Evolutionary conservation across 2,797 vertebrate species (phyloP).

Genomic region (Varecia variegata): DNA sequence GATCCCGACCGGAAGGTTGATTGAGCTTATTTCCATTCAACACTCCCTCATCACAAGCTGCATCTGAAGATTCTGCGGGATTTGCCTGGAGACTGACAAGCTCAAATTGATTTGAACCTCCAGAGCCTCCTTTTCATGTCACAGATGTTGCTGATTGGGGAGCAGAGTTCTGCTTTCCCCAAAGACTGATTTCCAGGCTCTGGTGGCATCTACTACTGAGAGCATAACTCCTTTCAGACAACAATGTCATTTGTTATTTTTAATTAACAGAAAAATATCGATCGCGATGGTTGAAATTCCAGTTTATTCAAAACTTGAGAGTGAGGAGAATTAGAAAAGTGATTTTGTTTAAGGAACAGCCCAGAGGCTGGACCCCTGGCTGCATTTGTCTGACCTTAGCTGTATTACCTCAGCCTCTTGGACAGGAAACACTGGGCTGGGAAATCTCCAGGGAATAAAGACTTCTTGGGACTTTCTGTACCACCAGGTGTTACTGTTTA

Average conservation of each 20-base stretch:
- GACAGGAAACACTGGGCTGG: constrained; percentile 63
- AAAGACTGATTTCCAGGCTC: constrained; percentile 71
- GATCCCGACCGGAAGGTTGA: constrained; percentile 68
- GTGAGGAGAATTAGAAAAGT: background rate
- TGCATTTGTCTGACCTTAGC: constrained; percentile 29
- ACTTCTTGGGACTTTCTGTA: constrained; percentile 9
- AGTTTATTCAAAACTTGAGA: constrained; percentile 61
- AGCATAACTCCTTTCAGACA: constrained; percentile 65
- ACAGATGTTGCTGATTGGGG: constrained; percentile 58
- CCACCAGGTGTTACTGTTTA: constrained; percentile 65
- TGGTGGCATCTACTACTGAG: constrained; percentile 59
- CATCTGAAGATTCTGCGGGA: constrained; percentile 63
- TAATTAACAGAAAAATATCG: constrained; percentile 65
- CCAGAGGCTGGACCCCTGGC: constrained; percentile 12
- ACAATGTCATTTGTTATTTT: constrained; percentile 66
- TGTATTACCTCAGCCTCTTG: constrained; percentile 49
- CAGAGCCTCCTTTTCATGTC: constrained; percentile 65
- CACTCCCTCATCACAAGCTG: constrained; percentile 14
- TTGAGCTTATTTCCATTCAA: constrained; percentile 74
- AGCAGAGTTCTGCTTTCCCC: constrained; percentile 54
- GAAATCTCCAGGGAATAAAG: constrained; percentile 58
- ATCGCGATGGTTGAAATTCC: constrained; percentile 29
- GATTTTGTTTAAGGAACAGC: constrained; percentile 45
- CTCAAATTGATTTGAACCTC: constrained; percentile 74
- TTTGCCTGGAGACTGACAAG: constrained; percentile 73